A percentile compares a stretch with the other conserved stretches of the same genome.
phyloP scores from a whole-genome alignment of 2,113 vertebrate species.

The Daubentonia madagascariensis region DNA sequence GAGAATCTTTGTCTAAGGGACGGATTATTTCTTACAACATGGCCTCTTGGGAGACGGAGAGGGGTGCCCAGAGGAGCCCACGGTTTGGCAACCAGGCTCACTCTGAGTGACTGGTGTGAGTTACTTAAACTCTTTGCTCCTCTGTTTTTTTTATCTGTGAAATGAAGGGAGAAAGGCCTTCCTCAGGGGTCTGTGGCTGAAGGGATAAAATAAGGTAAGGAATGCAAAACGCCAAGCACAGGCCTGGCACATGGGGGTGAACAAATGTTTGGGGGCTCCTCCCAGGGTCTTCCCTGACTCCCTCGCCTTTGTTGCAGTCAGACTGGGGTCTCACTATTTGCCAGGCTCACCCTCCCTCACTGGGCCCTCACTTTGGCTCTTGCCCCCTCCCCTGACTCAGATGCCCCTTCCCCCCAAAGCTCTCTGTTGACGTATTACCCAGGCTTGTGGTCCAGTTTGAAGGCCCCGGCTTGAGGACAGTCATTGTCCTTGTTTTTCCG shows the following conservation, averaged over 20 bases:
- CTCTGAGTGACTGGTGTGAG: too few relatives aligned
- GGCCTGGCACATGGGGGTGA: not conserved
- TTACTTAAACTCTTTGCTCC: too few relatives aligned
- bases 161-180: not conserved
- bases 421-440: not conserved
- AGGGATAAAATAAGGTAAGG: not conserved
- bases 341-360: rapidly evolving
- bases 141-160: not conserved
- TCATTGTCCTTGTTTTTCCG: not conserved
- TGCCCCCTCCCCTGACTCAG: not conserved
- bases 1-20: not conserved
- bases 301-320: rapidly evolving
- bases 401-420: rapidly evolving
- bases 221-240: not conserved
- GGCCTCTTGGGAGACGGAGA: not conserved
- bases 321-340: rapidly evolving
- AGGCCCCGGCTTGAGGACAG: not conserved
- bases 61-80: not conserved
- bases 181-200: not conserved
- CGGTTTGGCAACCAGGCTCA: not conserved
- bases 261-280: not conserved
- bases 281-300: rapidly evolving
- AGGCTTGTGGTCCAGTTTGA: not conserved
- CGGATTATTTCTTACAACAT: not conserved
- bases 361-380: rapidly evolving